These are phyloP conservation scores for Tupaia chinensis DNA, from an alignment of 2,113 vertebrate species.

Conservation along the genomic window DNA sequence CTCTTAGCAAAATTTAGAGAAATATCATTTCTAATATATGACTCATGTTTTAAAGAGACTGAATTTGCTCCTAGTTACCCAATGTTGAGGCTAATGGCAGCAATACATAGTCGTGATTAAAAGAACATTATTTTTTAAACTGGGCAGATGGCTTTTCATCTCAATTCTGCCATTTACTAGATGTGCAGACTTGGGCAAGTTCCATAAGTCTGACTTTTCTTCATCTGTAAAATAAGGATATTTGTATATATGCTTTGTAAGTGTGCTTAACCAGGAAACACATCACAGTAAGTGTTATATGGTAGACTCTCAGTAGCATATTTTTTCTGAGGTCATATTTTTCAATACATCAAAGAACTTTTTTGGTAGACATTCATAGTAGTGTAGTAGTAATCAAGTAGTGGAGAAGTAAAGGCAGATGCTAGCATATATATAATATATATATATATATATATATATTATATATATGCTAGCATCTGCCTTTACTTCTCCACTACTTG, in stretches of 20 bases:
- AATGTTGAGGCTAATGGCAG: background rate
- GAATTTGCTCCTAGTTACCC: background rate
- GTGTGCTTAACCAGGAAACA: background rate
- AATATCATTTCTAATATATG: background rate
- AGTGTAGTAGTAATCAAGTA: background rate
- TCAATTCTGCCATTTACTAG: background rate
- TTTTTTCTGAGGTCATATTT: conserved; percentile 29
- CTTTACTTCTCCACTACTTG: background rate
- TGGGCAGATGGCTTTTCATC: background rate
- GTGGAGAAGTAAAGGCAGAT: background rate
- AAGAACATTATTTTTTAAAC: background rate
- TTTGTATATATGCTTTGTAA: background rate
- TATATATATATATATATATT: background rate
- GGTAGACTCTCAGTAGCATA: background rate
- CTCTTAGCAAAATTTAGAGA: background rate
- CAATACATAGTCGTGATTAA: background rate
- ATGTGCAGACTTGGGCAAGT: background rate
- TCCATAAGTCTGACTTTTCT: background rate
- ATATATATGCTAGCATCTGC: background rate
- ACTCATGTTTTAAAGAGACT: background rate
- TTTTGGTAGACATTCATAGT: background rate
- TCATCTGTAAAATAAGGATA: background rate
- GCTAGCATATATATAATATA: background rate
- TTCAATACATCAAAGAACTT: background rate
- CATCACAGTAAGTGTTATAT: too few species aligned